Conservation (phyloP, 2,797 vertebrate genomes). For the Gallinago stenura region DNA sequence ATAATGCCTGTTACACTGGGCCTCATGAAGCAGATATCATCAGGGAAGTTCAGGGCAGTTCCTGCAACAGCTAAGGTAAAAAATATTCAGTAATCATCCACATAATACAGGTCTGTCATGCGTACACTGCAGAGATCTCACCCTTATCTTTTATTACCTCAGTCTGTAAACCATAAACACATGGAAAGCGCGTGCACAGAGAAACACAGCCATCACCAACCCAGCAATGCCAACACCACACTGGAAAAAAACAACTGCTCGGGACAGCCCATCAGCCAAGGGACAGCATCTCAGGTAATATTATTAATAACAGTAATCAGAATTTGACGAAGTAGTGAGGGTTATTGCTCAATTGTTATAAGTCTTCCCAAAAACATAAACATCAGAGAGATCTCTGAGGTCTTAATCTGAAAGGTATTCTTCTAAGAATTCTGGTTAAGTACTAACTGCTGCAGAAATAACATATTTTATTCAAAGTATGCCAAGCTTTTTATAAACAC, state of each 20-base stretch:
- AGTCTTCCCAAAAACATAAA: neutral
- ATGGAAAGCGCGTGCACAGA: rapidly evolving
- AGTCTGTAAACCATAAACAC: neutral
- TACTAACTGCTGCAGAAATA: neutral
- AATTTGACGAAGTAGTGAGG: neutral
- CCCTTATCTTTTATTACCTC: neutral
- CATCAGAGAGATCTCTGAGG: neutral
- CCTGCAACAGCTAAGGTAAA: neutral
- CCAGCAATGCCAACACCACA: neutral
- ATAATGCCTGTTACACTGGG: neutral
- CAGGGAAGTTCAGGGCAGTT: neutral
- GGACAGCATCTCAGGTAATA: neutral
- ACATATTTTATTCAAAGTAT: neutral
- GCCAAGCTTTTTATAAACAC: neutral
- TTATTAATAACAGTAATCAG: neutral
- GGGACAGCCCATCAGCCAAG: neutral
- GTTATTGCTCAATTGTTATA: neutral
- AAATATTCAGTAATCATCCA: neutral
- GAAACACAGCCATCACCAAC: neutral
- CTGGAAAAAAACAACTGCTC: neutral
- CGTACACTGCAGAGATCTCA: neutral
- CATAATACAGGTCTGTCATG: neutral
- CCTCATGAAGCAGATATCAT: neutral
- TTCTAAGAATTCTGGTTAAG: neutral
- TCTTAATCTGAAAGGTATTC: neutral